These are phyloP conservation scores for Drosophila albomicans DNA, from an alignment of 1,140 invertebrate genomes.

Conservation along the genomic window DNA sequence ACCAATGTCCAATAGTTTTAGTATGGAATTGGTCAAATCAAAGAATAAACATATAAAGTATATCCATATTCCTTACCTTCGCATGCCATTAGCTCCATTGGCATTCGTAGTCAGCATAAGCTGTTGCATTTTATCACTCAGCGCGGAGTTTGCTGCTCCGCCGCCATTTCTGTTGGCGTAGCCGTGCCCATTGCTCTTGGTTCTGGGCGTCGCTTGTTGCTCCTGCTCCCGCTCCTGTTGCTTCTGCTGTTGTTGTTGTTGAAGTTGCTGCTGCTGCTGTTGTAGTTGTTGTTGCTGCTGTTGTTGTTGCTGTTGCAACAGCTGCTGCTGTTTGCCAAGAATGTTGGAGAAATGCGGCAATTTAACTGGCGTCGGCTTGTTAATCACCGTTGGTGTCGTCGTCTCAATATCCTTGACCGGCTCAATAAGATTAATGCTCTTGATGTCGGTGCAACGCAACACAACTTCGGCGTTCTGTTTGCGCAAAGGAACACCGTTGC, in stretches of 20 bases:
- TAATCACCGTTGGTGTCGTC: conserved; percentile 70
- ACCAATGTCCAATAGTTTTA: not conserved
- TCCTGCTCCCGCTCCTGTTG: conserved; percentile 45
- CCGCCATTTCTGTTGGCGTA: conserved; percentile 23
- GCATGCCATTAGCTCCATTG: conserved; percentile 53
- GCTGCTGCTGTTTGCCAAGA: conserved; percentile 66
- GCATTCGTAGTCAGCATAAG: conserved; percentile 54
- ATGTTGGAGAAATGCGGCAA: conserved; percentile 78
- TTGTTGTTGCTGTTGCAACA: conserved; percentile 58
- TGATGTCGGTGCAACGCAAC: conserved; percentile 85
- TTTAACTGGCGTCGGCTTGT: conserved; percentile 82
- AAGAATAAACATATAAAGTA: not conserved
- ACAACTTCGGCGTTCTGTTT: conserved; percentile 87
- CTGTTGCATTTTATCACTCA: conserved; percentile 73
- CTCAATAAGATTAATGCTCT: conserved; percentile 75
- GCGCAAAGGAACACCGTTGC: conserved; percentile 90
- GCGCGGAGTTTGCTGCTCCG: conserved; percentile 36
- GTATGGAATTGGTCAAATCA: not conserved
- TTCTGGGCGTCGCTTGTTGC: conserved; percentile 41
- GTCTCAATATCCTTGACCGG: conserved; percentile 64
- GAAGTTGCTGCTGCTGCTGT: conserved; percentile 60
- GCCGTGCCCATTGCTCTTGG: conserved; percentile 46
- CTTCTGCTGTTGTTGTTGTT: conserved; percentile 51
- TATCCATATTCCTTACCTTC: conserved; percentile 36
- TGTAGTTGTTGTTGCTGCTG: conserved; percentile 37